Evolutionary conservation across 1,140 invertebrate species (phyloP), one percentile per base, ranked within the genome.

Genomic region (Trichonephila clavata): DNA sequence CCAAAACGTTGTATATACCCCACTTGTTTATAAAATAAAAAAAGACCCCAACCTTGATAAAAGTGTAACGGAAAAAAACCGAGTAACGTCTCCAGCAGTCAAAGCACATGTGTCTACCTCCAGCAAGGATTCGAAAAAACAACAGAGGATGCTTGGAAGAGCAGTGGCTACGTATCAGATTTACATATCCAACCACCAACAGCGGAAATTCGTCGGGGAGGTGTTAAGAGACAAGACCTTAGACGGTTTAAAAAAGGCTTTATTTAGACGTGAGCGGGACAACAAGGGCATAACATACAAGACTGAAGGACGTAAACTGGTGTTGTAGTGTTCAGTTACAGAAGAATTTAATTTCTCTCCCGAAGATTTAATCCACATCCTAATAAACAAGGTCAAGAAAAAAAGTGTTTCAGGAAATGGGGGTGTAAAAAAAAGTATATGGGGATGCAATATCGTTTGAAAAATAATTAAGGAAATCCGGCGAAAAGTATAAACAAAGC

Each of bases 181-280:
- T 63, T 87, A 32, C 61, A 60, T 32, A 59, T 7, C 32, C 65
- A 90, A 90, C 89, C 68, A 90, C 89, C 89, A 90, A 90, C 27
- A 68, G 87, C 89, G 89, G 89, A 90, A 90, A 90, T 90, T 90
- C 89, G 68, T 24, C 71, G 68, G n/a, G 89, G 89, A 90, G 89
- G 89, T 90, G 60, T 39, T 61, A 86, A 86, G 57, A 16, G 43
- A 71, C 86, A 88, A 50, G 32, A 43, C 8, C 65, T 50, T 83
- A 87, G 86, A 63, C 7, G 24, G 2, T 4, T 21, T 13, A n/a
- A 84, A 63, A 86, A 87, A 87, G 24, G 43, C 50, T 84, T 84
- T 84, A 84, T 84, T 84, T 84, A 84, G 83, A 59, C n/a, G 14
- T 50, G 50, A 77, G 2, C 71, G 32, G 71, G 71, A 77, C 71